Conservation (phyloP, 2,797 vertebrate species). For the Mus minutoides region DNA sequence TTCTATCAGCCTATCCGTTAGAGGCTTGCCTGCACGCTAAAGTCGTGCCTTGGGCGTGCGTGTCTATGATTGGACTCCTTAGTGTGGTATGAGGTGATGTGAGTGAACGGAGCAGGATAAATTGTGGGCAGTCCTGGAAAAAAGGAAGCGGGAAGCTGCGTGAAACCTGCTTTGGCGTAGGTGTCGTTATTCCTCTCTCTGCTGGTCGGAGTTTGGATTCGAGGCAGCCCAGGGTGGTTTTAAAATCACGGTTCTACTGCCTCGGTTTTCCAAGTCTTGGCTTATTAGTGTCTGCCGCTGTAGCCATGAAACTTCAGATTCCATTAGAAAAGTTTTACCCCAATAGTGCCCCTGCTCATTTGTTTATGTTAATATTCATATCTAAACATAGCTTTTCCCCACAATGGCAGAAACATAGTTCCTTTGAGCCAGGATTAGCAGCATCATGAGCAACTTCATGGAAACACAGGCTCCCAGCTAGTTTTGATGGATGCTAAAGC, state of each 20-base stretch:
- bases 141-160: too few relatives aligned
- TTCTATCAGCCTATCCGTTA: too few relatives aligned
- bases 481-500: not conserved
- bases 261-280: not conserved
- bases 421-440: not conserved
- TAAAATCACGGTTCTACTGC: not conserved
- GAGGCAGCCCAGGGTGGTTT: not conserved
- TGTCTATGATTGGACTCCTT: too few relatives aligned
- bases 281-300: not conserved
- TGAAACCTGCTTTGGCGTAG: too few relatives aligned
- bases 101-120: too few relatives aligned
- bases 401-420: not conserved
- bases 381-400: not conserved
- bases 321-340: conserved; percentile 12
- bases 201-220: too few relatives aligned
- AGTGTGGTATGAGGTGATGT: too few relatives aligned
- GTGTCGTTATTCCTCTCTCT: too few relatives aligned
- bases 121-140: too few relatives aligned
- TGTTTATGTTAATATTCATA: not conserved
- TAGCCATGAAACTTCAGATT: not conserved
- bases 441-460: not conserved
- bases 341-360: not conserved
- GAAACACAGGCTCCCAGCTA: not conserved
- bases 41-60: too few relatives aligned
- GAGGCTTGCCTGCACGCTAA: too few relatives aligned